These are phyloP conservation scores for Parnassius smintheus DNA, from an alignment of 2,888 invertebrate species.

Conservation along the genomic window DNA sequence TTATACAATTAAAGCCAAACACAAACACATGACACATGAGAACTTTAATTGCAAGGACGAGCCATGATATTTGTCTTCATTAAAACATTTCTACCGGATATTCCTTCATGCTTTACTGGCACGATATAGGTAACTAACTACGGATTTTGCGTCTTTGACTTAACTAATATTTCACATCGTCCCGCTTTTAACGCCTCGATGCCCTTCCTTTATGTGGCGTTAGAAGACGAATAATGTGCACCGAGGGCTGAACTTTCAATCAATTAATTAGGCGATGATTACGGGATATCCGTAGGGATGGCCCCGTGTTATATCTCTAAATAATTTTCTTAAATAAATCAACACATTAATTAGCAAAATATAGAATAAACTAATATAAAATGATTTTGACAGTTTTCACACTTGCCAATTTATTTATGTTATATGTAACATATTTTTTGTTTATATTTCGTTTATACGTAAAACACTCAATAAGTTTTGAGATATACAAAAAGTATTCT, in stretches of 20 bases:
- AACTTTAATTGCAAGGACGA: conserved; percentile 75
- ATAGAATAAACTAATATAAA: too few relatives aligned
- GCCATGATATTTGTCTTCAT: conserved; percentile 79
- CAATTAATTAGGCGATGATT: conserved; percentile 78
- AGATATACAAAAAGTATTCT: too few relatives aligned
- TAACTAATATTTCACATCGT: conserved; percentile 76
- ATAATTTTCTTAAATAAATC: conserved; percentile 15
- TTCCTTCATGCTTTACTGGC: conserved; percentile 72
- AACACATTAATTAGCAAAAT: background rate
- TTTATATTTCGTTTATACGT: too few relatives aligned
- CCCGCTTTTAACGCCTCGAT: conserved; percentile 71
- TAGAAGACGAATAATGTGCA: conserved; percentile 74
- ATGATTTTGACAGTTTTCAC: too few relatives aligned
- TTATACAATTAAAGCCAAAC: background rate
- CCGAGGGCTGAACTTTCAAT: conserved; percentile 76
- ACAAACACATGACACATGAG: conserved; percentile 48
- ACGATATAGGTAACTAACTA: conserved; percentile 64
- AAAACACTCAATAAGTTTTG: too few relatives aligned
- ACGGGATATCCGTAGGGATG: conserved; percentile 56
- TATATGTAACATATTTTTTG: too few relatives aligned
- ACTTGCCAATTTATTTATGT: too few relatives aligned
- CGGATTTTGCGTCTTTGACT: conserved; percentile 71
- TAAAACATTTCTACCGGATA: conserved; percentile 74
- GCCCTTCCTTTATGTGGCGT: conserved; percentile 72
- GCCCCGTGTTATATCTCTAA: conserved; percentile 7